Conservation (phyloP, 37 sponge, comb jelly and placozoan genomes). For the Spongia lamella region DNA sequence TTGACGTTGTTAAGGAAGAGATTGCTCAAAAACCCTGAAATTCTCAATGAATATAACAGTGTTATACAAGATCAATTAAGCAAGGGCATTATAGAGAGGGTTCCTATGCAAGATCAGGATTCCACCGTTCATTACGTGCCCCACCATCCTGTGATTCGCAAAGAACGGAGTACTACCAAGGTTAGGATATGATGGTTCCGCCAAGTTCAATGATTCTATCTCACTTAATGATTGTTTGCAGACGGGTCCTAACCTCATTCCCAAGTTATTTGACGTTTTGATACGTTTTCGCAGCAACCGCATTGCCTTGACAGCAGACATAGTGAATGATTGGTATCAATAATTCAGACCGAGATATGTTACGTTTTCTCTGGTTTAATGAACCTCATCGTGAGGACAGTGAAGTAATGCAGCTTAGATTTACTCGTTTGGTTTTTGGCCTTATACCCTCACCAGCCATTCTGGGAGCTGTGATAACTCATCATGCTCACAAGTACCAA, state of each 20-base stretch:
- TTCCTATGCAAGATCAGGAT: too few species aligned
- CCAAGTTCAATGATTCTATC: too few species aligned
- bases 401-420: slow-evolving; percentile 22
- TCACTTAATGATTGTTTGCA: slow-evolving; percentile 30
- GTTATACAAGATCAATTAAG: too few species aligned
- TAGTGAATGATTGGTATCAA: slow-evolving; percentile 20
- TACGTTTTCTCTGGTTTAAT: slow-evolving; percentile 44
- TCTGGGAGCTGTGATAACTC: neutral
- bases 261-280: slow-evolving; percentile 32
- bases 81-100: too few species aligned
- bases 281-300: slow-evolving; percentile 28
- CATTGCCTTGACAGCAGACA: slow-evolving; percentile 32
- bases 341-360: slow-evolving; percentile 24
- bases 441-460: slow-evolving; percentile 42
- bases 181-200: too few species aligned
- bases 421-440: slow-evolving; percentile 58
- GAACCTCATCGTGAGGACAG: too few species aligned
- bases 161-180: too few species aligned
- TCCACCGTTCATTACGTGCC: too few species aligned
- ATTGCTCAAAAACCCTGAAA: too few species aligned
- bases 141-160: too few species aligned
- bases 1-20: too few species aligned
- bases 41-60: too few species aligned
- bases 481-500: slow-evolving; percentile 2
- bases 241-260: slow-evolving; percentile 44